Percentiles rank a stretch among this genome's conserved stretches.
These are phyloP conservation scores for Calycopis cecrops DNA, from an alignment of 1,140 invertebrate genomes.

Conservation along the genomic window DNA sequence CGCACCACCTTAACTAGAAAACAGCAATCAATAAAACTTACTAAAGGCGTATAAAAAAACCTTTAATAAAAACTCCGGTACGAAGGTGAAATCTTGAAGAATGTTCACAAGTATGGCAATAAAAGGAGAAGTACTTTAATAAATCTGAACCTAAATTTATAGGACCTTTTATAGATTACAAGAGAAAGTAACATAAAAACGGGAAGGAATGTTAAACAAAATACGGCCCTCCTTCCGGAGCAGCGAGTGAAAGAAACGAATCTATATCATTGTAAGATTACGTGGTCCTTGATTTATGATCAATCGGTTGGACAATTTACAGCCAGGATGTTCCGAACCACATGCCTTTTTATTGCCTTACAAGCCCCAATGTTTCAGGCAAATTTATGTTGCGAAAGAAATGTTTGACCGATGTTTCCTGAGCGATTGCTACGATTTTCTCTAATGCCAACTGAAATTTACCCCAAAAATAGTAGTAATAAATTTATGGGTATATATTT, in stretches of 20 bases:
- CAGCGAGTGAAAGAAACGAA: slow-evolving; percentile 4
- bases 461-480: too few relatives aligned
- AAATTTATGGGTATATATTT: too few relatives aligned
- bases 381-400: too few relatives aligned
- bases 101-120: slow-evolving; percentile 11
- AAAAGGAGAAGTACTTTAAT: slow-evolving; percentile 12
- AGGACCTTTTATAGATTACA: slow-evolving; percentile 8
- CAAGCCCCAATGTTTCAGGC: too few relatives aligned
- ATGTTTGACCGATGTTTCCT: too few relatives aligned
- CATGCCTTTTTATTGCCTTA: too few relatives aligned
- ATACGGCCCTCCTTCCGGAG: neutral
- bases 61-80: slow-evolving; percentile 10
- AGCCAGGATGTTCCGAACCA: too few relatives aligned
- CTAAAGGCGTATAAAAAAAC: neutral
- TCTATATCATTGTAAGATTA: slow-evolving; percentile 2
- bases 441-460: too few relatives aligned
- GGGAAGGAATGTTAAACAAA: neutral
- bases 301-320: neutral
- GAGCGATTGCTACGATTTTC: too few relatives aligned
- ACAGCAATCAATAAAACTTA: neutral
- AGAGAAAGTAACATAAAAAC: slow-evolving; percentile 9
- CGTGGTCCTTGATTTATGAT: slow-evolving; percentile 1
- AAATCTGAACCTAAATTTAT: slow-evolving; percentile 13
- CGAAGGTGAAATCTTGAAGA: slow-evolving; percentile 8
- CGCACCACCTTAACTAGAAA: too few relatives aligned